phyloP scores from a whole-genome alignment of 2,888 invertebrate genomes.

The Troglohyphantes excavatus region DNA sequence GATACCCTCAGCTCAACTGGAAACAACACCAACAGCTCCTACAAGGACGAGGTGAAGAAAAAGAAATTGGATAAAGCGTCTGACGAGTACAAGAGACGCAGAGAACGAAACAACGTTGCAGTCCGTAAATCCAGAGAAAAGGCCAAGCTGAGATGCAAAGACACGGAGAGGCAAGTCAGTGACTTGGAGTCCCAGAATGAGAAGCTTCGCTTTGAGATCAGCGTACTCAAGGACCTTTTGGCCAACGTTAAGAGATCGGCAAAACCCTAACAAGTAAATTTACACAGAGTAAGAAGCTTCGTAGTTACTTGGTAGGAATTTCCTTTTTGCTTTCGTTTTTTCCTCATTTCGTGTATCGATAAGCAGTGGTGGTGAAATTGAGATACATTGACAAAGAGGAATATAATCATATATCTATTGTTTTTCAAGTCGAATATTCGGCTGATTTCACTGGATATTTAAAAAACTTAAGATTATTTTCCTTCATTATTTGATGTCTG shows the following conservation, averaged over 20 bases:
- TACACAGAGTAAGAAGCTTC: no score
- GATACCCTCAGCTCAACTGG: conserved; percentile 46
- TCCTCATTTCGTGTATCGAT: conserved; percentile 46
- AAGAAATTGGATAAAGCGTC: conserved; percentile 88
- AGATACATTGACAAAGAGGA: conserved; percentile 66
- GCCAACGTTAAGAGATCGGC: conserved; percentile 88
- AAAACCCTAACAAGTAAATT: conserved; percentile 57
- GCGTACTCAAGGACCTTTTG: conserved; percentile 89
- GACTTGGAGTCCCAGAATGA: conserved; percentile 95
- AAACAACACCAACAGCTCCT: background rate
- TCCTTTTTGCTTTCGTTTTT: background rate
- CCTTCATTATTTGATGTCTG: background rate
- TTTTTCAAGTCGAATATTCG: conserved; percentile 74
- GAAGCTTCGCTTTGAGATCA: conserved; percentile 93
- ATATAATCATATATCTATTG: conserved; percentile 66
- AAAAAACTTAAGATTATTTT: no score
- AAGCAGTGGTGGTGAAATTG: conserved; percentile 35
- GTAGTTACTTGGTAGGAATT: background rate
- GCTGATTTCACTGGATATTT: background rate
- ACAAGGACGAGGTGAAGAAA: conserved; percentile 48
- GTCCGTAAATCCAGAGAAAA: conserved; percentile 98
- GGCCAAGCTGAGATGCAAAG: conserved; percentile 95
- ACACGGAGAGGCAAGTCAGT: conserved; percentile 96
- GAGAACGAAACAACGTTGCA: conserved; percentile 97
- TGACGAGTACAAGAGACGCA: conserved; percentile 94